These are phyloP conservation scores for Chelonoidis abingdonii DNA, from an alignment of 2,113 vertebrate species.

Conservation along the genomic window DNA sequence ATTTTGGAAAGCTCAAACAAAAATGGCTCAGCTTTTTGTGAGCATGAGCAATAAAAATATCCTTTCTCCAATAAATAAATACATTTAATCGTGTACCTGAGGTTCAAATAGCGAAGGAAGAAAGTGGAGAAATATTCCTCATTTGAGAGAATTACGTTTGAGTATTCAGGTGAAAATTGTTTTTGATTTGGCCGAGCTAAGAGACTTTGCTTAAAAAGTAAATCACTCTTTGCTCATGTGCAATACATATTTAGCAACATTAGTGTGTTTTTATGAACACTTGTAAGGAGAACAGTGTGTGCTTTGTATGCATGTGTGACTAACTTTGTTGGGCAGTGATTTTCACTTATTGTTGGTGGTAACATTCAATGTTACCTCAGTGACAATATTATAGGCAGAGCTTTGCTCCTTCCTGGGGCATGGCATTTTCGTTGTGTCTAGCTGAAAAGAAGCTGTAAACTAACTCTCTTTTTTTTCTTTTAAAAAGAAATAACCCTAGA, in stretches of 20 bases:
- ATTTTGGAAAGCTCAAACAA: background rate
- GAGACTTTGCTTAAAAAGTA: background rate
- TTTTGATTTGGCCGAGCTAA: constrained; percentile 12
- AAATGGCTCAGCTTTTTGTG: background rate
- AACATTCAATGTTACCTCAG: background rate
- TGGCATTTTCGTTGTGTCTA: background rate
- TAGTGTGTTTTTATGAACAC: background rate
- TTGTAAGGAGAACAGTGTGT: background rate
- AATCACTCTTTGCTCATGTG: background rate
- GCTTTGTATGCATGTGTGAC: background rate
- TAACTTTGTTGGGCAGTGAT: background rate
- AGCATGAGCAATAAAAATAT: background rate
- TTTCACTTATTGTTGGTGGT: background rate
- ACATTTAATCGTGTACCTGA: background rate
- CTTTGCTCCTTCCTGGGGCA: fast-evolving
- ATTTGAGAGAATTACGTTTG: background rate
- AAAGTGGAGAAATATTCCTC: background rate
- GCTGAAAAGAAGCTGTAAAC: background rate
- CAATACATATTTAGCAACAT: background rate
- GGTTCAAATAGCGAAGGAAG: constrained; percentile 30
- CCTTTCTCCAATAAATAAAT: constrained; percentile 22
- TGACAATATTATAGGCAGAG: background rate
- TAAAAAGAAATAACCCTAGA: background rate
- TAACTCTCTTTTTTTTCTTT: background rate
- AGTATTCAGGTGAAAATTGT: constrained; percentile 1